Evolutionary conservation across 2,888 invertebrate genomes (phyloP).

Genomic region (Papilio elwesi): DNA sequence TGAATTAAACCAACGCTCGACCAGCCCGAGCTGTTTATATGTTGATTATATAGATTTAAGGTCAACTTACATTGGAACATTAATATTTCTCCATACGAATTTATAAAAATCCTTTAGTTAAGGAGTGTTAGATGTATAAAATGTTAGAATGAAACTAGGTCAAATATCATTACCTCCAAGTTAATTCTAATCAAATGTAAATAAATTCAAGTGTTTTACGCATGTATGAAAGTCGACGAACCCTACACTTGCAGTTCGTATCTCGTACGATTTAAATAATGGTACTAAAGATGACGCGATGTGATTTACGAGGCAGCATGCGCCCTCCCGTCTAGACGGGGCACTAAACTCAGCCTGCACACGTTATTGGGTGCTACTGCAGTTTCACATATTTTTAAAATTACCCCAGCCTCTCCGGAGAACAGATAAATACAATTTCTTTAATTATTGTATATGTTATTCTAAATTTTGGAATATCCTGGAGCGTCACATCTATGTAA

Average conservation of each 20-base stretch:
- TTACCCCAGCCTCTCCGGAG: not conserved
- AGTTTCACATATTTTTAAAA: not conserved
- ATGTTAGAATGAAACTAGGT: not conserved
- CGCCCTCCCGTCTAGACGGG: slow-evolving; percentile 34
- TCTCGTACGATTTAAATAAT: slow-evolving; percentile 24
- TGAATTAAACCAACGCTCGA: no score
- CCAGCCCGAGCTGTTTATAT: no score
- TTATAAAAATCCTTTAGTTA: no score
- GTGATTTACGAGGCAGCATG: slow-evolving; percentile 32
- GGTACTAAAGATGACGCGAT: slow-evolving; percentile 27
- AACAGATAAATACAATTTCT: no score
- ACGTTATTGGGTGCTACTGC: slow-evolving; percentile 11
- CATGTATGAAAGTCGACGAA: not conserved
- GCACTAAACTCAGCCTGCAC: slow-evolving; percentile 30
- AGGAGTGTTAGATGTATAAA: not conserved
- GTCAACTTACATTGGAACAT: no score
- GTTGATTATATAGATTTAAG: no score
- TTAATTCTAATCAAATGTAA: not conserved
- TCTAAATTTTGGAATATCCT: no score
- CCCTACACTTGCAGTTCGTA: not conserved
- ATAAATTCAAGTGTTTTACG: not conserved
- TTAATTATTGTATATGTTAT: no score
- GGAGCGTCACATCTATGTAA: no score
- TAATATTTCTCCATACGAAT: no score
- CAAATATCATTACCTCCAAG: not conserved